phyloP scores from a whole-genome alignment of 2,797 vertebrate species.

The Kryptolebias ocellatus region DNA sequence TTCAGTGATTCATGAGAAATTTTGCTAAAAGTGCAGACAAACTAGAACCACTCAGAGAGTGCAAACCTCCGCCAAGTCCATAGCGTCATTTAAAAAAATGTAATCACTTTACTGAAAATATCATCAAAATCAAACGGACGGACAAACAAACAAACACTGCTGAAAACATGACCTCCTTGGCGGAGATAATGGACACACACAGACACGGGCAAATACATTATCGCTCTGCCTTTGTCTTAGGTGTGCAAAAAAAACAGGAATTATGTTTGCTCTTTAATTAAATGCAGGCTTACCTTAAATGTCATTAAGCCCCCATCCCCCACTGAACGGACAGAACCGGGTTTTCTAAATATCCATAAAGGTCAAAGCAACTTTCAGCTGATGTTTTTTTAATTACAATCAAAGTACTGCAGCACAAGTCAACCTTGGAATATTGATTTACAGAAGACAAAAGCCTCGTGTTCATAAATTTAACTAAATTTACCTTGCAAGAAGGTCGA shows the following conservation, averaged over 20 bases:
- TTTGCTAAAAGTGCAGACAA: too few species aligned
- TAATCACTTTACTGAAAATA: too few species aligned
- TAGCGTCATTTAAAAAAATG: too few species aligned
- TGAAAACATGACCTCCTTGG: too few species aligned
- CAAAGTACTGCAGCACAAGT: conserved; percentile 39
- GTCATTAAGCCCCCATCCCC: neutral
- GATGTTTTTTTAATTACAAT: conserved; percentile 59
- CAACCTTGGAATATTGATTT: conserved; percentile 62
- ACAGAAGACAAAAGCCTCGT: conserved; percentile 29
- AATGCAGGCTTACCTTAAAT: conserved; percentile 2
- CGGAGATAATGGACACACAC: too few species aligned
- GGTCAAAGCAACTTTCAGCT: conserved; percentile 55
- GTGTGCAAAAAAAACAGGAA: conserved; percentile 5
- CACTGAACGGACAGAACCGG: conserved; percentile 1
- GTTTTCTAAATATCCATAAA: conserved; percentile 54
- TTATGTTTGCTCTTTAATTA: neutral
- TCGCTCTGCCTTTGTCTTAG: too few species aligned
- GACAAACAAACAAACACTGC: too few species aligned
- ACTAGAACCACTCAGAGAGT: too few species aligned
- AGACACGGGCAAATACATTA: too few species aligned
- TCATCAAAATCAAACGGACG: too few species aligned
- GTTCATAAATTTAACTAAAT: conserved; percentile 19
- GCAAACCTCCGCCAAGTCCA: too few species aligned
- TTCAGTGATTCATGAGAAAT: too few species aligned
- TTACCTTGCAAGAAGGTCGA: conserved; percentile 5